Percentiles rank a stretch among this genome's conserved stretches.
These are phyloP conservation scores for Megaceryle maxima DNA, from an alignment of 2,113 vertebrate genomes.

Conservation along the genomic window DNA sequence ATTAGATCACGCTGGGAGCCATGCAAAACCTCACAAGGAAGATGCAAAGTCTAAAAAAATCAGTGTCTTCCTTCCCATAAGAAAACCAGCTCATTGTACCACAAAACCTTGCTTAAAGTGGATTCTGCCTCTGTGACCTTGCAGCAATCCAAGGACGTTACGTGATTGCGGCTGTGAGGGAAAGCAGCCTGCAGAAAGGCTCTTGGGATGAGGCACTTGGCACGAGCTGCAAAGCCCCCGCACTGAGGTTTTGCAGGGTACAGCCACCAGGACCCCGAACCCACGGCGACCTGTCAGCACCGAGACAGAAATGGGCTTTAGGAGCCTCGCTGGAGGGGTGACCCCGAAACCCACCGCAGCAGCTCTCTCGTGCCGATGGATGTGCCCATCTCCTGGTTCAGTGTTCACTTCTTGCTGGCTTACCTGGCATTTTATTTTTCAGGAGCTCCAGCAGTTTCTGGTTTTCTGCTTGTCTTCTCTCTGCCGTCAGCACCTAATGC, in stretches of 20 bases:
- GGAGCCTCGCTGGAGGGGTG: neutral
- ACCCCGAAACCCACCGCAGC: neutral
- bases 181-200: neutral
- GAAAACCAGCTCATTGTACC: neutral
- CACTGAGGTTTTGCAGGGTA: neutral
- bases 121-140: rapidly evolving
- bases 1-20: neutral
- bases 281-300: rapidly evolving
- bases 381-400: neutral
- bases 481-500: neutral
- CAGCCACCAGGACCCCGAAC: neutral
- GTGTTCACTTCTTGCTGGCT: neutral
- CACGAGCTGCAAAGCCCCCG: neutral
- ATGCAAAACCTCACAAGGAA: neutral
- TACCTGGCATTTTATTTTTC: neutral
- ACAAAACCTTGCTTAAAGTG: neutral
- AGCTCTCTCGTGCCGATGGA: neutral
- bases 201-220: neutral
- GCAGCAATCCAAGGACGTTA: neutral
- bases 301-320: neutral
- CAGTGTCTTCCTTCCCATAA: neutral
- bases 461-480: neutral
- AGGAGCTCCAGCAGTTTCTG: neutral
- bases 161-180: neutral
- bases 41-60: neutral